phyloP scores from a whole-genome alignment of 2,797 vertebrate species.

The Gastrophryne carolinensis region DNA sequence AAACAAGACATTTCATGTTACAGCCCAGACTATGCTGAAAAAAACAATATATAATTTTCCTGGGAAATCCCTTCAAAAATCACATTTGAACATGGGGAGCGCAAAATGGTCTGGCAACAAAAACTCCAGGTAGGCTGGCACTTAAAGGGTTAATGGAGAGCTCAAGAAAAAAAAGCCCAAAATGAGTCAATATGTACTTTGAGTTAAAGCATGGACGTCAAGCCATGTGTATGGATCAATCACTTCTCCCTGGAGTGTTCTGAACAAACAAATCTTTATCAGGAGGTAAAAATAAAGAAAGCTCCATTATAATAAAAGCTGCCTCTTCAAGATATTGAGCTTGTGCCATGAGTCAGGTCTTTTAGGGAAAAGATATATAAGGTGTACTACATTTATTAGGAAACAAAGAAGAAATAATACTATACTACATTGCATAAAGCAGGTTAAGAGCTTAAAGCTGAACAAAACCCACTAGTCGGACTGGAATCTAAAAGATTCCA shows the following conservation, averaged over 20 bases:
- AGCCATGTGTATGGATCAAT: conserved; percentile 31
- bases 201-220: conserved; percentile 8
- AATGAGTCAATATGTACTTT: conserved; percentile 31
- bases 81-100: too few relatives aligned
- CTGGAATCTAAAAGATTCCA: too few relatives aligned
- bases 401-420: too few relatives aligned
- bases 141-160: conserved; percentile 18
- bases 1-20: too few relatives aligned
- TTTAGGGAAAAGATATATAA: neutral
- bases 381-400: too few relatives aligned
- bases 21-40: too few relatives aligned
- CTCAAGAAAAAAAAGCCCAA: conserved; percentile 5
- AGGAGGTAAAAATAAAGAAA: conserved; percentile 28
- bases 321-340: conserved; percentile 26
- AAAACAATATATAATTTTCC: too few relatives aligned
- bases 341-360: conserved; percentile 35
- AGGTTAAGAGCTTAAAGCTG: too few relatives aligned
- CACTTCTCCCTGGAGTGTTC: conserved; percentile 26
- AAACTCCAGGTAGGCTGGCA: neutral
- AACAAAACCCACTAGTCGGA: too few relatives aligned
- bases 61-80: too few relatives aligned
- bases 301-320: conserved; percentile 35
- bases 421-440: too few relatives aligned
- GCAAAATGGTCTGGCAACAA: neutral
- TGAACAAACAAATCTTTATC: conserved; percentile 43